Evolutionary conservation across 1,140 invertebrate species (phyloP).

Genomic region (Linepithema humile): DNA sequence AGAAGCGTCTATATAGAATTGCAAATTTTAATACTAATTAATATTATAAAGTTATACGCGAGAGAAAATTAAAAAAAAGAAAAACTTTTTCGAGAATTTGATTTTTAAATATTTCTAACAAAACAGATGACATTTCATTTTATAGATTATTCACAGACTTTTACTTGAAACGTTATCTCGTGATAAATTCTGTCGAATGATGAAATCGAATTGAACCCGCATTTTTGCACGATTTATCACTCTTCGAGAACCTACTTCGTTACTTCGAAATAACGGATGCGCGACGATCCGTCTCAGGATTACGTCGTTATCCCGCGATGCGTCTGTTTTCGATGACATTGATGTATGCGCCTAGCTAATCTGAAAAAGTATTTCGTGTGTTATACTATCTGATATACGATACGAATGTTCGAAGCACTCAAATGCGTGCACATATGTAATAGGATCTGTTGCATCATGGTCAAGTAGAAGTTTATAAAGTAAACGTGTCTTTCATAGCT

Average conservation of each 20-base stretch:
- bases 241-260: slow-evolving; percentile 33
- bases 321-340: slow-evolving; percentile 37
- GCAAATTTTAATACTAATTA: too few species aligned
- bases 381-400: not conserved
- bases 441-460: slow-evolving; percentile 26
- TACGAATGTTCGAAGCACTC: slow-evolving; percentile 12
- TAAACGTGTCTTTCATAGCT: not conserved
- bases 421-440: slow-evolving; percentile 21
- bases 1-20: not conserved
- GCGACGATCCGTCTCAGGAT: slow-evolving; percentile 49
- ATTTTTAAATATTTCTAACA: not conserved
- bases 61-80: too few species aligned
- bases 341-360: slow-evolving; percentile 51
- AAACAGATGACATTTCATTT: not conserved
- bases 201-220: not conserved
- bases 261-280: slow-evolving; percentile 49
- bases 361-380: slow-evolving; percentile 31
- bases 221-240: slow-evolving; percentile 45
- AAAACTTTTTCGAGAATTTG: too few species aligned
- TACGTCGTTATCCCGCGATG: slow-evolving; percentile 19
- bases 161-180: not conserved
- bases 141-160: not conserved
- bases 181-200: not conserved
- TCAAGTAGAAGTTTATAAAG: slow-evolving; percentile 21
- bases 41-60: too few species aligned